Conservation (phyloP, 1,140 invertebrate genomes). For the Meloidogyne hapla region DNA sequence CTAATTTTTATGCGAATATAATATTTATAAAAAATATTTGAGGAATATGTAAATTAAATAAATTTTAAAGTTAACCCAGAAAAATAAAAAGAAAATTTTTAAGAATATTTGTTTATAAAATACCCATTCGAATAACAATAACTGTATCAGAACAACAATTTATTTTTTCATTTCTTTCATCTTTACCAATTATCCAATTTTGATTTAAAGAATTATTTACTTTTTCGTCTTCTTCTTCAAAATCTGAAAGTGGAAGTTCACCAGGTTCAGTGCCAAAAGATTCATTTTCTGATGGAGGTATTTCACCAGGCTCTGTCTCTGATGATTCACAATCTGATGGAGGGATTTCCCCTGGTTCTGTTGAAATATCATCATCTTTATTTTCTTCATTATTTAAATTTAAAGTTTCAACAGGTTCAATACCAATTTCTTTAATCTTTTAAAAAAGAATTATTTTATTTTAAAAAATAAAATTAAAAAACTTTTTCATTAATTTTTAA, state of each 20-base stretch:
- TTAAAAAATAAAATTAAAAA: too few species aligned
- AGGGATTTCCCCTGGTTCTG: background rate
- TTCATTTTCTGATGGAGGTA: background rate
- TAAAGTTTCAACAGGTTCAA: too few species aligned
- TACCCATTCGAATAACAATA: background rate
- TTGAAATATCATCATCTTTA: background rate
- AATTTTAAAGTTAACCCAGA: too few species aligned
- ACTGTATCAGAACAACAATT: background rate
- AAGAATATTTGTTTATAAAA: background rate
- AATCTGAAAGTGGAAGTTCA: background rate
- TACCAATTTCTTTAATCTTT: too few species aligned
- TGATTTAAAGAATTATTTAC: background rate
- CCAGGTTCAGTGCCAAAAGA: background rate
- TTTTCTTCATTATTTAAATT: background rate
- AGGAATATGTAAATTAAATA: too few species aligned
- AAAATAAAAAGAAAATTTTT: too few species aligned
- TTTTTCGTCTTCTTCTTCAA: background rate
- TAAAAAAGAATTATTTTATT: background rate
- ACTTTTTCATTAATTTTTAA: too few species aligned
- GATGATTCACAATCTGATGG: background rate
- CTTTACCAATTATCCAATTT: background rate
- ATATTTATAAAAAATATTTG: too few species aligned
- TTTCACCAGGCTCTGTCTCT: background rate
- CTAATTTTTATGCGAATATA: too few species aligned
- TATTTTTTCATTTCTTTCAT: background rate